Evolutionary conservation across 2,113 vertebrate species (phyloP).

Genomic region (Lepisosteus osseus): DNA sequence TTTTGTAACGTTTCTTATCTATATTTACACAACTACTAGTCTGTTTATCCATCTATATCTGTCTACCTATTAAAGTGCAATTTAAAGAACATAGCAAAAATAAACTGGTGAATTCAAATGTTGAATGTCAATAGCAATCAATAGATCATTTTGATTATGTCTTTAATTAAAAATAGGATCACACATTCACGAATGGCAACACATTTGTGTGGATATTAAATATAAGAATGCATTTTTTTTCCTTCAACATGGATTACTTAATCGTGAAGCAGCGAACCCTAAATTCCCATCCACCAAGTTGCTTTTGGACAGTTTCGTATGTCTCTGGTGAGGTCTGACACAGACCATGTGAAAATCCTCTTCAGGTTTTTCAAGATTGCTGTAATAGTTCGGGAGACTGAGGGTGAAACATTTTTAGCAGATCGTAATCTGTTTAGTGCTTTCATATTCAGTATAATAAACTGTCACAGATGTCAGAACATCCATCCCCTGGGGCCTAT

Average conservation of each 20-base stretch:
- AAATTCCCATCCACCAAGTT: constrained; percentile 46
- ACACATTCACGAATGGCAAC: constrained; percentile 60
- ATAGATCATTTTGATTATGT: no score
- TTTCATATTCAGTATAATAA: constrained; percentile 50
- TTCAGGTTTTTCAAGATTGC: constrained; percentile 23
- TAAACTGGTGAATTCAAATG: no score
- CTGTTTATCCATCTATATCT: no score
- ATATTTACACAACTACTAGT: no score
- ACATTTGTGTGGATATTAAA: constrained; percentile 60
- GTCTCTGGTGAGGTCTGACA: constrained; percentile 18
- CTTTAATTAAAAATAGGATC: constrained; percentile 69
- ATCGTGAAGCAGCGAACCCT: constrained; percentile 52
- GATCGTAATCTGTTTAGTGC: constrained; percentile 50
- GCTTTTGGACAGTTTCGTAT: constrained; percentile 29
- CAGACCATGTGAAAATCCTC: constrained; percentile 17
- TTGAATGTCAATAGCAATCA: no score
- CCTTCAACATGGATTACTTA: constrained; percentile 56
- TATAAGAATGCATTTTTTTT: constrained; percentile 55
- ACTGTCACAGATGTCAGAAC: constrained; percentile 50
- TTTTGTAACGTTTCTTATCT: no score
- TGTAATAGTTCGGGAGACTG: constrained; percentile 15
- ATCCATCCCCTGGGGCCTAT: constrained; percentile 27
- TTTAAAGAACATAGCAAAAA: no score
- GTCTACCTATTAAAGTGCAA: no score
- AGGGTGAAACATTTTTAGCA: constrained; percentile 29